Percentiles rank a stretch among this genome's conserved stretches.
Evolutionary conservation across 2,113 vertebrate species (phyloP).

Genomic region (Antechinus stuartii): DNA sequence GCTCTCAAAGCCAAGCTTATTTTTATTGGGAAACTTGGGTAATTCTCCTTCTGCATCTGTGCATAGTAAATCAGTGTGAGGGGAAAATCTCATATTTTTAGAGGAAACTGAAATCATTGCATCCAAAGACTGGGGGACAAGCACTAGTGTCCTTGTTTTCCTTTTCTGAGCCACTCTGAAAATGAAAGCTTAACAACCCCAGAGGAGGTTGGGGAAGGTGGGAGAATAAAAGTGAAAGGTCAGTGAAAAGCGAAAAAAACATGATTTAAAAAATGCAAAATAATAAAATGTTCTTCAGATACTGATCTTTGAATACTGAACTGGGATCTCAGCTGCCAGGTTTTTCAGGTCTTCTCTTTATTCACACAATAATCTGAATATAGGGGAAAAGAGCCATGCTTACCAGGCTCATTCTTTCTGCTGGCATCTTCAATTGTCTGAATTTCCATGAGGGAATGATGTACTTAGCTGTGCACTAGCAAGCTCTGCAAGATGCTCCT

Average conservation of each 20-base stretch:
- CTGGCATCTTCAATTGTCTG: background rate
- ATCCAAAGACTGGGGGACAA: background rate
- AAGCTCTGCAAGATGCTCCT: background rate
- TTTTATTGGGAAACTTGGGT: conserved; percentile 88
- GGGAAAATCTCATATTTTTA: conserved; percentile 61
- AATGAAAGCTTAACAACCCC: conserved; percentile 33
- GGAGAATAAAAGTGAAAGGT: background rate
- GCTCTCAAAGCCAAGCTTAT: conserved; percentile 86
- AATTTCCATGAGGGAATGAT: background rate
- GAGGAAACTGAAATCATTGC: conserved; percentile 76
- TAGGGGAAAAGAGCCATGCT: background rate
- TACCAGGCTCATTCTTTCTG: background rate
- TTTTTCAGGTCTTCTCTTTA: background rate
- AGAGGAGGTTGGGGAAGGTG: conserved; percentile 36
- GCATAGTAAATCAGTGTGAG: conserved; percentile 84
- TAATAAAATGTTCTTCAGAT: conserved; percentile 18
- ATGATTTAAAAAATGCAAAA: conserved; percentile 42
- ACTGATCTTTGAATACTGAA: background rate
- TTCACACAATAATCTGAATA: background rate
- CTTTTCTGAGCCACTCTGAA: conserved; percentile 43
- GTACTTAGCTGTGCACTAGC: background rate
- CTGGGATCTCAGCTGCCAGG: background rate
- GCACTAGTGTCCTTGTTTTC: background rate
- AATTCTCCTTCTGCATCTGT: conserved; percentile 86
- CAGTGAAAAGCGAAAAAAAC: background rate